phyloP scores from a whole-genome alignment of 92 coral and sea anemone species.

The Isaurus tuberculatus region DNA sequence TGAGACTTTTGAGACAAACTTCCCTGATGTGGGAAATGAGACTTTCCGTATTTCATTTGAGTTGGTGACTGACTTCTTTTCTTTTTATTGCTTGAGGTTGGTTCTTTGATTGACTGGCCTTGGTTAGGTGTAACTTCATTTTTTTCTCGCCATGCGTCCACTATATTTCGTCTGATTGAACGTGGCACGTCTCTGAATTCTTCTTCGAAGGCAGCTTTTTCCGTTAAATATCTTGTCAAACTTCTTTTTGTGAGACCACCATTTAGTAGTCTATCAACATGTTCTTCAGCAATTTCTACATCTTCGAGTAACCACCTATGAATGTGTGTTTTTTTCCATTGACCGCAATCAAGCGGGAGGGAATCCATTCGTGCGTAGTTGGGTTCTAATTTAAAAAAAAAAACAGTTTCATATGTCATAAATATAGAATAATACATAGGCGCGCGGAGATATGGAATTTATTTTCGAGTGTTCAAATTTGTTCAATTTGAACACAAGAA shows the following conservation, averaged over 20 bases:
- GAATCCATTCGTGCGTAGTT: neutral
- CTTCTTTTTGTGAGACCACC: slow-evolving; percentile 45
- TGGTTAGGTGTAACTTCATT: neutral
- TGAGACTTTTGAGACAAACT: neutral
- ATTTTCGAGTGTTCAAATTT: too few relatives aligned
- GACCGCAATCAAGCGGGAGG: neutral
- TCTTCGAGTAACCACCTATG: slow-evolving; percentile 40
- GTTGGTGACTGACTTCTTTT: slow-evolving; percentile 25
- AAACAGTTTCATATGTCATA: neutral
- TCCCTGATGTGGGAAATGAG: neutral
- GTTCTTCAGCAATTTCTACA: slow-evolving; percentile 31
- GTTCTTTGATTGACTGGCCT: neutral
- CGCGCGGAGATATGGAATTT: too few relatives aligned
- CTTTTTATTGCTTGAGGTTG: neutral
- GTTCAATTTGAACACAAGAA: too few relatives aligned
- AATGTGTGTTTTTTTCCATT: slow-evolving; percentile 36
- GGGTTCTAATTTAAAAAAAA: slow-evolving; percentile 2
- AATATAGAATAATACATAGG: too few relatives aligned
- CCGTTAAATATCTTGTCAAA: slow-evolving; percentile 23
- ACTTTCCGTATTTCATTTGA: neutral
- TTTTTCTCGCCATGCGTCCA: slow-evolving; percentile 39
- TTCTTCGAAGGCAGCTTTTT: slow-evolving; percentile 36
- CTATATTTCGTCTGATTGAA: slow-evolving; percentile 40
- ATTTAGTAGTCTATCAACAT: slow-evolving; percentile 25
- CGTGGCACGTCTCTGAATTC: slow-evolving; percentile 39